Evolutionary conservation across 2,113 vertebrate species (phyloP).

Genomic region (Heterotis niloticus): DNA sequence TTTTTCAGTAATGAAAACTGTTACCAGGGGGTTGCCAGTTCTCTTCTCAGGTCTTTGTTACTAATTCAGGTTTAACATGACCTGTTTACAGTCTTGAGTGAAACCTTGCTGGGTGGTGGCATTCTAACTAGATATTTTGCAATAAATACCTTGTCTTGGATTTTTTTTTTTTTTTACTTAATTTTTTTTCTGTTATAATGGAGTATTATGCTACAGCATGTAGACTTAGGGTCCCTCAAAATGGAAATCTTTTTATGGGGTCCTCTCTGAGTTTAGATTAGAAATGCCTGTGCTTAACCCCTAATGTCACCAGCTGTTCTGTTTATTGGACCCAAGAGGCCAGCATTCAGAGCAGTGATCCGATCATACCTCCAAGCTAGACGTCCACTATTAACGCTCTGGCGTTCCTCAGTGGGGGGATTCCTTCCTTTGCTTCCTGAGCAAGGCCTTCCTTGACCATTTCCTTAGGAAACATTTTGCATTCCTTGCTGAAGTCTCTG

Average conservation of each 20-base stretch:
- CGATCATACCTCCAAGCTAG: not conserved
- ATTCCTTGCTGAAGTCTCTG: not conserved
- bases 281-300: too few species aligned
- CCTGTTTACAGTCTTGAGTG: too few species aligned
- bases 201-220: too few species aligned
- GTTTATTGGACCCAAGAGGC: not conserved
- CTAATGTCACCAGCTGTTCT: not conserved
- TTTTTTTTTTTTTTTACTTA: too few species aligned
- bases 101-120: too few species aligned
- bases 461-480: conserved; percentile 22
- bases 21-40: not conserved
- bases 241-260: too few species aligned
- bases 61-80: too few species aligned
- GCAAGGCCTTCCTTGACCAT: not conserved
- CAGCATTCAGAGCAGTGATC: not conserved
- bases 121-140: too few species aligned
- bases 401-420: not conserved
- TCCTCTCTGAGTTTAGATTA: too few species aligned
- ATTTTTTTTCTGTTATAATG: too few species aligned
- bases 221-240: too few species aligned
- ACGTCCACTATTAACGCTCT: not conserved
- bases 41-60: not conserved
- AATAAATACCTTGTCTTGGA: too few species aligned
- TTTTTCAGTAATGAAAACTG: not conserved
- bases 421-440: conserved; percentile 16